phyloP scores from a whole-genome alignment of 2,797 vertebrate species.

The Sebastes diaconus region DNA sequence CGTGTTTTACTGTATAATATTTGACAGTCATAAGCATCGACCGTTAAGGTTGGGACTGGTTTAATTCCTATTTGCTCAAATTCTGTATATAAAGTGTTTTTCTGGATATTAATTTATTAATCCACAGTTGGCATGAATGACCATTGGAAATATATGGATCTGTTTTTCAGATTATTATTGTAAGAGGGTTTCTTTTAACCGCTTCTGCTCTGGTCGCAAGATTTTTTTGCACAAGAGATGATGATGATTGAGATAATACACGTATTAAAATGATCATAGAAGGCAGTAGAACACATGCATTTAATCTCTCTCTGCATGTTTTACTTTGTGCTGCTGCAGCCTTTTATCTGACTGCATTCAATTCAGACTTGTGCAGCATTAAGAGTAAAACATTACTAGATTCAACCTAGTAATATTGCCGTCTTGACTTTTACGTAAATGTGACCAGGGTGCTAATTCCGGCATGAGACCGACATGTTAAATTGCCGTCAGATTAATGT shows the following conservation, averaged over 20 bases:
- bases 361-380: background rate
- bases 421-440: background rate
- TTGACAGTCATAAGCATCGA: no score
- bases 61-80: background rate
- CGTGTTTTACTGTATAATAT: background rate
- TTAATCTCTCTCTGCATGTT: background rate
- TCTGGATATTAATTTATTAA: background rate
- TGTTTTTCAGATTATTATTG: background rate
- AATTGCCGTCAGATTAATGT: background rate
- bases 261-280: fast-evolving
- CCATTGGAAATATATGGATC: background rate
- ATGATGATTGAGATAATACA: background rate
- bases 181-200: background rate
- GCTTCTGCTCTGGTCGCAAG: background rate
- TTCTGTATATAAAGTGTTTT: background rate
- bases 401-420: background rate
- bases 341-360: background rate
- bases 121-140: background rate
- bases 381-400: background rate
- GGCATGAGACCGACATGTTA: background rate
- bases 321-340: background rate
- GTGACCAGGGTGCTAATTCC: background rate
- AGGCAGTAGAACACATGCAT: background rate
- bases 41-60: background rate
- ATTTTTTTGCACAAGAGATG: background rate